Percentiles rank a stretch among this genome's conserved stretches.
Conservation (phyloP, 2,113 vertebrate species). For the Chascanopsetta lugubris region DNA sequence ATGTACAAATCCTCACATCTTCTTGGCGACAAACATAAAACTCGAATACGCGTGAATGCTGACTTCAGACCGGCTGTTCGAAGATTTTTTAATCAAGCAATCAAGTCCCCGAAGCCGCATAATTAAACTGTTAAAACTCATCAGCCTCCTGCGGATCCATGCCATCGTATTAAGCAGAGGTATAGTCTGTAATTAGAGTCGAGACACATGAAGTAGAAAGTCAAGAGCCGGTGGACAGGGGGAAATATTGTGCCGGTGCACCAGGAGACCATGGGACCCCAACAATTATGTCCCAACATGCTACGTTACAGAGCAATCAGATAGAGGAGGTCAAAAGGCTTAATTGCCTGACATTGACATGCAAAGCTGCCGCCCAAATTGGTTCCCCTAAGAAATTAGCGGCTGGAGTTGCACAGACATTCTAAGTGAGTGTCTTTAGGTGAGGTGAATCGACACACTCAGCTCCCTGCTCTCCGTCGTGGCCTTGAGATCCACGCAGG, state of each 20-base stretch:
- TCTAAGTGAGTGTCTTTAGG: constrained; percentile 41
- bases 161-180: constrained; percentile 41
- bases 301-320: constrained; percentile 42
- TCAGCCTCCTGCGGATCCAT: constrained; percentile 51
- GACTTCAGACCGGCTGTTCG: background rate
- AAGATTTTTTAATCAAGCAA: constrained; percentile 13
- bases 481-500: constrained; percentile 46
- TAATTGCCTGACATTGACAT: constrained; percentile 58
- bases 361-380: constrained; percentile 45
- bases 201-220: constrained; percentile 26
- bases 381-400: constrained; percentile 55
- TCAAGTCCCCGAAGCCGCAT: constrained; percentile 37
- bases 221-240: constrained; percentile 36
- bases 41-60: constrained; percentile 44
- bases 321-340: constrained; percentile 21
- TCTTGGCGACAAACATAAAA: constrained; percentile 45
- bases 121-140: constrained; percentile 53
- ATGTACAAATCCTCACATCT: constrained; percentile 58
- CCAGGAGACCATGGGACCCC: constrained; percentile 28
- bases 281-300: constrained; percentile 51
- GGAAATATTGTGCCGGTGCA: constrained; percentile 42
- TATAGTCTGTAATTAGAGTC: constrained; percentile 62
- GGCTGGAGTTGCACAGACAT: constrained; percentile 49
- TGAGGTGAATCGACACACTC: constrained; percentile 48
- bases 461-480: constrained; percentile 39